Conservation (phyloP, 2,113 vertebrate species). For the Calonectris borealis region DNA sequence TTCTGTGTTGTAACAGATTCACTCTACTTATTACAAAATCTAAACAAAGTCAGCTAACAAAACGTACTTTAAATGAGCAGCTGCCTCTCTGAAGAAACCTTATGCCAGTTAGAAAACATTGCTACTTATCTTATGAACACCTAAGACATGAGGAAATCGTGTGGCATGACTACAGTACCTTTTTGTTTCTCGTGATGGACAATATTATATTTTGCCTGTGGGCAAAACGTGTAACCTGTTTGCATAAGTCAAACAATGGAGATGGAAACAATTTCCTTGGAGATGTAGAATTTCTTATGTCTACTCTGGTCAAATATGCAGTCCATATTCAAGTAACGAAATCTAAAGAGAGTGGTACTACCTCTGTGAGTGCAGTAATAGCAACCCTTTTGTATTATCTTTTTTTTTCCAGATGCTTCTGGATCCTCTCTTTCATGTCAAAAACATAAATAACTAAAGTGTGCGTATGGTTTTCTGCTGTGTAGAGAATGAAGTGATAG, state of each 20-base stretch:
- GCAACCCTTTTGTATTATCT: background rate
- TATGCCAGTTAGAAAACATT: background rate
- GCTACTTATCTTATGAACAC: background rate
- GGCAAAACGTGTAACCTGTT: background rate
- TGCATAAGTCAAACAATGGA: background rate
- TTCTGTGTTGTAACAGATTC: background rate
- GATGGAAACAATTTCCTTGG: background rate
- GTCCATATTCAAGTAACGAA: background rate
- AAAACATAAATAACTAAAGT: background rate
- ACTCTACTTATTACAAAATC: background rate
- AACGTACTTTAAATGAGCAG: background rate
- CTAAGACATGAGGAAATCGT: background rate
- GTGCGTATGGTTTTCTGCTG: background rate
- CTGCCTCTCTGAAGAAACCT: background rate
- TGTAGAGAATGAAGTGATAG: background rate
- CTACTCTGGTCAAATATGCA: background rate
- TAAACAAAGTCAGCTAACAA: background rate
- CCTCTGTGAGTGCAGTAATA: background rate
- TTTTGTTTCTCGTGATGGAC: background rate
- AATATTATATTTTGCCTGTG: background rate
- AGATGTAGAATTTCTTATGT: background rate
- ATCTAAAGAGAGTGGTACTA: background rate
- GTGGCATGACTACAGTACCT: background rate
- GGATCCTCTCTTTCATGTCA: background rate
- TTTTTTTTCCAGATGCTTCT: background rate